Conservation (phyloP, 2,113 vertebrate species). For the Sylvia atricapilla region DNA sequence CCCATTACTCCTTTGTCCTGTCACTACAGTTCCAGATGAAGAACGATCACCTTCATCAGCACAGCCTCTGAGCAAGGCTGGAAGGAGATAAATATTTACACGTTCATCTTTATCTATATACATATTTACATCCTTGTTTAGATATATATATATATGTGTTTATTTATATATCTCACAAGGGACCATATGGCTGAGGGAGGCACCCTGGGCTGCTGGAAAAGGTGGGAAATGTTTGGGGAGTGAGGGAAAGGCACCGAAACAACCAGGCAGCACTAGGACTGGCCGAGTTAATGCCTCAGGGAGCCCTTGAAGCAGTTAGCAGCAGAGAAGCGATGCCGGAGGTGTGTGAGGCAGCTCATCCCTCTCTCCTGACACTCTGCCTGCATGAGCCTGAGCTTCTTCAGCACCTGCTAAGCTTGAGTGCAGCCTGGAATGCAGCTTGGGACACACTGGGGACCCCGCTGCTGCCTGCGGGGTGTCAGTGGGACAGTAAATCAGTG, state of each 20-base stretch:
- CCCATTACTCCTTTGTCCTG: background rate
- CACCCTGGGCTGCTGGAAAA: background rate
- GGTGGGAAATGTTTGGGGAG: background rate
- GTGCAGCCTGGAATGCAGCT: background rate
- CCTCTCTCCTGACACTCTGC: background rate
- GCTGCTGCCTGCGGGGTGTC: accelerated
- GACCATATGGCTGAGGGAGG: background rate
- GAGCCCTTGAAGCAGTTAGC: background rate
- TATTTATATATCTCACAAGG: background rate
- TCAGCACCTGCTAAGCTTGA: background rate
- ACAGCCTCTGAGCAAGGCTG: background rate
- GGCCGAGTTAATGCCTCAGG: background rate
- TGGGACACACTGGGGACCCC: background rate
- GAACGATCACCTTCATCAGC: background rate
- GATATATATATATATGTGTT: no score
- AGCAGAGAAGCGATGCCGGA: background rate
- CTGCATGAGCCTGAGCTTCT: background rate
- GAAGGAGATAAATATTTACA: background rate
- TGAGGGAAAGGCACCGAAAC: background rate
- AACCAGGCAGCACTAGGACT: background rate
- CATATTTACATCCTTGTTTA: background rate
- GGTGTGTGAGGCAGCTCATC: background rate
- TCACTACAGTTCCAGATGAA: background rate
- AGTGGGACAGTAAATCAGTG: accelerated
- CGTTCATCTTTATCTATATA: background rate